phyloP scores from a whole-genome alignment of 2,888 invertebrate genomes.

The Thysanoteuthis rhombus region DNA sequence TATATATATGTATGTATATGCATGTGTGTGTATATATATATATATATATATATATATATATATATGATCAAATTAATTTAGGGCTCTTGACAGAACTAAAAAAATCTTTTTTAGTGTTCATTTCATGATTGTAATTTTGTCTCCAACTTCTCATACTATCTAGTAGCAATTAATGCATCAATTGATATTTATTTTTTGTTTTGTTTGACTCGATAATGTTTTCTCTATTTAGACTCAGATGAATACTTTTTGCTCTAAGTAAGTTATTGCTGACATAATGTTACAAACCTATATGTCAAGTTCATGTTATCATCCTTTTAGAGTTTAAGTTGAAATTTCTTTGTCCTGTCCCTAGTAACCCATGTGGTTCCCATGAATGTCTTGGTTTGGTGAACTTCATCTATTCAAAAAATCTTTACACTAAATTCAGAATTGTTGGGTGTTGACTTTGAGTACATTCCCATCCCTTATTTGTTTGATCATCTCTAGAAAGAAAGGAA shows the following conservation, averaged over 20 bases:
- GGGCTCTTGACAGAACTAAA: neutral
- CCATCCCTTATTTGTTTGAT: neutral
- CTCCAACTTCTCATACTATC: neutral
- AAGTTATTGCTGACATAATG: neutral
- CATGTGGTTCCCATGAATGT: neutral
- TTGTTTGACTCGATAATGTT: neutral
- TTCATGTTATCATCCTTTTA: neutral
- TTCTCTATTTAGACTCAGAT: neutral
- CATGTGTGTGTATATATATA: no score
- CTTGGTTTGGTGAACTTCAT: neutral
- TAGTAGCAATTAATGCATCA: neutral
- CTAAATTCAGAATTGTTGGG: neutral
- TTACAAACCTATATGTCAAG: neutral
- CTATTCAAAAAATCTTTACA: neutral
- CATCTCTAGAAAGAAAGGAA: neutral
- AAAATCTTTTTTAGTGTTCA: neutral
- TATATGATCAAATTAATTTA: neutral
- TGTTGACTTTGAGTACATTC: neutral
- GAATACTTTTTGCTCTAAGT: neutral
- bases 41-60: no score
- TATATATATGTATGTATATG: no score
- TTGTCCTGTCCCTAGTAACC: no score
- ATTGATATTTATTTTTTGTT: neutral
- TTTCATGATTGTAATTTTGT: neutral
- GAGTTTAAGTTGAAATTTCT: neutral